phyloP scores from a whole-genome alignment of 2,888 invertebrate species.

The Mythimna pallens region DNA sequence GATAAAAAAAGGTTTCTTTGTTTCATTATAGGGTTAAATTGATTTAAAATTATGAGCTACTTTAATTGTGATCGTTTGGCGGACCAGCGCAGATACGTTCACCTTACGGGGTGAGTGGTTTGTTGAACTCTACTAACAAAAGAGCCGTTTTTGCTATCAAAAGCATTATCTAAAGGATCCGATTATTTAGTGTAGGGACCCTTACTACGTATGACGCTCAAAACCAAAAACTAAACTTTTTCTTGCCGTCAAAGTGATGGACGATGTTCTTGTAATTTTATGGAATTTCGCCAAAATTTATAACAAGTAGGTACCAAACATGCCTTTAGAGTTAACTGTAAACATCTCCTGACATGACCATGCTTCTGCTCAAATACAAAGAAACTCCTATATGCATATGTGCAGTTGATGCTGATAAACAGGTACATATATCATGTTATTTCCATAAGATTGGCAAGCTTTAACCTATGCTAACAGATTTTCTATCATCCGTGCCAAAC shows the following conservation, averaged over 20 bases:
- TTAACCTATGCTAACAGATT: conserved; percentile 51
- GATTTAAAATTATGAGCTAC: conserved; percentile 9
- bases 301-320: conserved; percentile 17
- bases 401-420: conserved; percentile 6
- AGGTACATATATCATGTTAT: conserved; percentile 33
- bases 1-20: neutral
- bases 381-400: conserved; percentile 15
- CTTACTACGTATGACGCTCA: neutral
- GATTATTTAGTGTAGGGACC: conserved; percentile 4
- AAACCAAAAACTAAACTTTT: conserved; percentile 14
- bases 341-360: conserved; percentile 28
- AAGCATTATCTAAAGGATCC: conserved; percentile 8
- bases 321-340: conserved; percentile 16
- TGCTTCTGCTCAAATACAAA: conserved; percentile 31
- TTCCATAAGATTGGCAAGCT: conserved; percentile 35
- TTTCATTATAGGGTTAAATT: conserved; percentile 7
- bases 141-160: conserved; percentile 34
- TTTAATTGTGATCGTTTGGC: conserved; percentile 19
- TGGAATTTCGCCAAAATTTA: conserved; percentile 35
- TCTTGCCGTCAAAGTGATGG: conserved; percentile 26
- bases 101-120: conserved; percentile 26
- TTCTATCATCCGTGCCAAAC: conserved; percentile 43
- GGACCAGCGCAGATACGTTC: conserved; percentile 18
- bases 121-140: conserved; percentile 23
- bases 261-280: conserved; percentile 31